phyloP scores from a whole-genome alignment of 2,113 vertebrate genomes.

The Parus major region DNA sequence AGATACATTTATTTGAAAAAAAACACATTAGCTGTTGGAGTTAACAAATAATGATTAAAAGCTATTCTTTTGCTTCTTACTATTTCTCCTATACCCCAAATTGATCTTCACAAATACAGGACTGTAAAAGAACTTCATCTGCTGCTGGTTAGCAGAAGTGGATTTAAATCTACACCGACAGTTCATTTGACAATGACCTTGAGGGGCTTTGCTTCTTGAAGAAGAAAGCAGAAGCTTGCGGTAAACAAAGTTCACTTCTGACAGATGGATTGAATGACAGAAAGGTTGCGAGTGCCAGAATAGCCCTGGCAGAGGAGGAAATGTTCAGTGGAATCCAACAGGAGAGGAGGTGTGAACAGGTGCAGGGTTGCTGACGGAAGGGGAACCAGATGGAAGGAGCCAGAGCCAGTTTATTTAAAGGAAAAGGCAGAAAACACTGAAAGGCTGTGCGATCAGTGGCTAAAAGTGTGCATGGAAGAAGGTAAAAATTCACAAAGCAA shows the following conservation, averaged over 20 bases:
- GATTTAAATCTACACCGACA: conserved; percentile 84
- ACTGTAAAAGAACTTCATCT: conserved; percentile 75
- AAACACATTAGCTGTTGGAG: conserved; percentile 58
- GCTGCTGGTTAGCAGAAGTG: conserved; percentile 76
- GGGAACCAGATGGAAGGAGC: conserved; percentile 99
- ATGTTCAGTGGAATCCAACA: conserved; percentile 98
- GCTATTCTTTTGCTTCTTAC: conserved; percentile 64
- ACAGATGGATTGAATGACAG: conserved; percentile 99
- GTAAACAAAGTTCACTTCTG: conserved; percentile 99
- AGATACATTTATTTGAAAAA: conserved; percentile 28
- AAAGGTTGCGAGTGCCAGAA: conserved; percentile 99
- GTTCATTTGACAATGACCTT: conserved; percentile 90
- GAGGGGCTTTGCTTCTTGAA: conserved; percentile 96
- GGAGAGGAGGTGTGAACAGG: conserved; percentile 99
- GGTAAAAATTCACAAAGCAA: conserved; percentile 86
- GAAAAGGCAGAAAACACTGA: conserved; percentile 91
- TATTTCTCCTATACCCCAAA: conserved; percentile 67
- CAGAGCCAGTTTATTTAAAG: conserved; percentile 99
- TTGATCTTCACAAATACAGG: conserved; percentile 70
- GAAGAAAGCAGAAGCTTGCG: conserved; percentile 98
- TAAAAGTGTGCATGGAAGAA: conserved; percentile 85
- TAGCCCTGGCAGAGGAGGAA: conserved; percentile 98
- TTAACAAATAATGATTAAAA: conserved; percentile 70
- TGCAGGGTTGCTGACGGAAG: conserved; percentile 99
- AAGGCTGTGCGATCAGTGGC: conserved; percentile 85